Evolutionary conservation across 1,140 invertebrate species (phyloP).

Genomic region (Paracyclopina nana): DNA sequence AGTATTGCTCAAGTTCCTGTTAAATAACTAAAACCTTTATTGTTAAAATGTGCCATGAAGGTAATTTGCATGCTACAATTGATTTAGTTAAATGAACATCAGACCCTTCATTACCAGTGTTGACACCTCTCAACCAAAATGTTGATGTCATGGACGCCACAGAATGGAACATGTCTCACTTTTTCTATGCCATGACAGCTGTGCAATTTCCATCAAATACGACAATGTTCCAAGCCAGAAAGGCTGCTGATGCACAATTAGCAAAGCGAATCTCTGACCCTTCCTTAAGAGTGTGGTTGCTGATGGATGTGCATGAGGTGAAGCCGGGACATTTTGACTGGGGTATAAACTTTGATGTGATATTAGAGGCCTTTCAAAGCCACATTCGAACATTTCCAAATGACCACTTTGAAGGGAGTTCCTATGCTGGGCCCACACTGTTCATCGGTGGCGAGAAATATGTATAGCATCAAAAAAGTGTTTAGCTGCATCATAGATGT

Average conservation of each 20-base stretch:
- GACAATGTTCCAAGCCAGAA: conserved; percentile 1
- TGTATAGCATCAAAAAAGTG: no score
- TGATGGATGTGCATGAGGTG: conserved; percentile 14
- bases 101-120: no score
- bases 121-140: no score
- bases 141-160: no score
- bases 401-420: background rate
- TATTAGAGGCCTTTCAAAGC: conserved; percentile 3
- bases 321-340: background rate
- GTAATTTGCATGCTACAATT: no score
- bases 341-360: conserved; percentile 10
- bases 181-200: background rate
- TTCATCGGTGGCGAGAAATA: conserved; percentile 13
- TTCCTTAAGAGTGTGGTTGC: background rate
- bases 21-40: no score
- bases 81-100: no score
- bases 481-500: no score
- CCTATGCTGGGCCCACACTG: conserved; percentile 2
- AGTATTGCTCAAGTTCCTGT: conserved; percentile 4
- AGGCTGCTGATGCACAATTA: conserved; percentile 2
- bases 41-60: no score
- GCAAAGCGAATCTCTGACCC: background rate
- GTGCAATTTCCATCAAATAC: background rate
- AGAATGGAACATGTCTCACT: conserved; percentile 13
- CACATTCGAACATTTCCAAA: conserved; percentile 3